These are phyloP conservation scores for Montipora capricornis DNA, from an alignment of 64 coral and sea anemone species.

Conservation along the genomic window DNA sequence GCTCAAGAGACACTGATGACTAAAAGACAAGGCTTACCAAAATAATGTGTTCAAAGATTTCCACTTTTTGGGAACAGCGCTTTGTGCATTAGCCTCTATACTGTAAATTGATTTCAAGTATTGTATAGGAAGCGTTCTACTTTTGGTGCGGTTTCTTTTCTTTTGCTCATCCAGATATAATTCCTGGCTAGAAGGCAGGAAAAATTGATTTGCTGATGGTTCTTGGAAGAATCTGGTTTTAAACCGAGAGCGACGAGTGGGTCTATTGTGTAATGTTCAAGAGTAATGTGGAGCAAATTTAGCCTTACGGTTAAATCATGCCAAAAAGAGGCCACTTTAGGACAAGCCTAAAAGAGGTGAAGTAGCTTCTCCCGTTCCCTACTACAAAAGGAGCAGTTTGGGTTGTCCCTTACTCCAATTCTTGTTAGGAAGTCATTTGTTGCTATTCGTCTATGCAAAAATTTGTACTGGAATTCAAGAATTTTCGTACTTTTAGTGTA, in stretches of 20 bases:
- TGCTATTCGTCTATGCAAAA: conserved; percentile 28
- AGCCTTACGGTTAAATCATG: background rate
- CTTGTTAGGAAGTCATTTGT: conserved; percentile 17
- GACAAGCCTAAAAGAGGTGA: conserved; percentile 35
- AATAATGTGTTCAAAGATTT: background rate
- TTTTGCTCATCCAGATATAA: conserved; percentile 17
- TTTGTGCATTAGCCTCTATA: background rate
- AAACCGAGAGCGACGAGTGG: background rate
- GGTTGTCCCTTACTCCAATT: conserved; percentile 26
- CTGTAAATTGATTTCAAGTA: background rate
- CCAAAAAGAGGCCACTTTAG: conserved; percentile 11
- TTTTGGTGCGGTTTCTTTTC: background rate
- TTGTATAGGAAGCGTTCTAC: background rate
- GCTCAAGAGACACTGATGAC: no score
- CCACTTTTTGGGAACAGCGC: background rate
- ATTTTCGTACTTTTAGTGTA: no score
- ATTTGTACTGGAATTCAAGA: no score
- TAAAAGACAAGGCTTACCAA: background rate
- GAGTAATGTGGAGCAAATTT: background rate
- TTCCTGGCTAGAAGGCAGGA: conserved; percentile 1
- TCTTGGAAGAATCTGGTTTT: conserved; percentile 3
- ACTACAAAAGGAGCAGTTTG: conserved; percentile 34
- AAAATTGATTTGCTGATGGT: background rate
- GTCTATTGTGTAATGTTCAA: background rate
- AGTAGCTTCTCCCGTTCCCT: background rate